Evolutionary conservation across 2,797 vertebrate genomes (phyloP).

Genomic region (Pygocentrus nattereri): DNA sequence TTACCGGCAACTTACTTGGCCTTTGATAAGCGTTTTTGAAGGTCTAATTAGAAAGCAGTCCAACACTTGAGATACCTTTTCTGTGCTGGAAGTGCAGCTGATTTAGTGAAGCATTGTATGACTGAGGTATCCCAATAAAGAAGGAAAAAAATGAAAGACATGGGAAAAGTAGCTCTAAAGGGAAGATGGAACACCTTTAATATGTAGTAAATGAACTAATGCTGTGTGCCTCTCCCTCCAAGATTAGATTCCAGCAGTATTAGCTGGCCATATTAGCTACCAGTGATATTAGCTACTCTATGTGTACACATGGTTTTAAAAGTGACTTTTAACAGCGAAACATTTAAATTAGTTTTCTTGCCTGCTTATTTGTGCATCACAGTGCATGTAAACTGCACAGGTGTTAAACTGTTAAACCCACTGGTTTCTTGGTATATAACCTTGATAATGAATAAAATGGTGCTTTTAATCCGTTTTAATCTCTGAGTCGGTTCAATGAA

Average conservation of each 20-base stretch:
- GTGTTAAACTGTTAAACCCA: no score
- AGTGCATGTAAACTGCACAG: no score
- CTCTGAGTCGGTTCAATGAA: no score
- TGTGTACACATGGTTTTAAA: not conserved
- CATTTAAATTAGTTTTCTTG: no score
- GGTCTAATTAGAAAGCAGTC: not conserved
- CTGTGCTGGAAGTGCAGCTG: not conserved
- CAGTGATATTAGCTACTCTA: not conserved
- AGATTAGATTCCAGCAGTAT: not conserved
- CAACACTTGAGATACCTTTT: conserved; percentile 7
- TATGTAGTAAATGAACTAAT: conserved; percentile 7
- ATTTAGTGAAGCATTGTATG: conserved; percentile 19
- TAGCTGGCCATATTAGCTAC: not conserved
- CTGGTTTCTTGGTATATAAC: no score
- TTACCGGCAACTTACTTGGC: not conserved
- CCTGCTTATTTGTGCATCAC: no score
- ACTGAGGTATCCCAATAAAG: not conserved
- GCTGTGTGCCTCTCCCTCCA: no score
- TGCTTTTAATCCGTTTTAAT: no score
- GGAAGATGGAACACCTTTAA: conserved; percentile 18
- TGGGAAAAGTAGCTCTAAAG: not conserved
- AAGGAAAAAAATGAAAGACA: not conserved
- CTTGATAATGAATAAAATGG: no score
- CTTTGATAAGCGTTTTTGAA: conserved; percentile 26
- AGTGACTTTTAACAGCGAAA: not conserved